These are phyloP conservation scores for Meiosimyza decipiens DNA, from an alignment of 2,888 invertebrate species.

Conservation along the genomic window DNA sequence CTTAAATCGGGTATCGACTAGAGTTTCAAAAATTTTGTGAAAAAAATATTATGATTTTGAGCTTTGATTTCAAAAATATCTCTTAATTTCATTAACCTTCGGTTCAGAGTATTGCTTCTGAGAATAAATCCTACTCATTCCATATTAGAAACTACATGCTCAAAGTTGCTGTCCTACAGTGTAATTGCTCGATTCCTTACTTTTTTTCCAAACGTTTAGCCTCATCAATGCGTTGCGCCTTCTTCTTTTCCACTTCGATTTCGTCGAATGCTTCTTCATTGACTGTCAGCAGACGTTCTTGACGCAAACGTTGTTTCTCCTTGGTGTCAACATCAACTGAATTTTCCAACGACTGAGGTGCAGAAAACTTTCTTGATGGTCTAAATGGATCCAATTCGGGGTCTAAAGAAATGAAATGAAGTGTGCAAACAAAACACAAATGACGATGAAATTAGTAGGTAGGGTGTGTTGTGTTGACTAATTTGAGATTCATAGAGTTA, in stretches of 20 bases:
- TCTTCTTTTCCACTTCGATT: constrained; percentile 68
- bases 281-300: constrained; percentile 71
- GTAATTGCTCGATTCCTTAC: constrained; percentile 47
- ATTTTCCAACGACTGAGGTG: constrained; percentile 71
- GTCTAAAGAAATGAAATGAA: constrained; percentile 56
- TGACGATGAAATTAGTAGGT: constrained; percentile 32
- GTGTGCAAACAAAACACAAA: constrained; percentile 19
- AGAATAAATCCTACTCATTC: no score
- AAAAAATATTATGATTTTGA: no score
- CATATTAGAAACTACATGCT: no score
- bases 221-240: constrained; percentile 69
- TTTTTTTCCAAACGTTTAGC: constrained; percentile 68
- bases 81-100: no score
- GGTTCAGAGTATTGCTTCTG: no score
- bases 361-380: constrained; percentile 77
- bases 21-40: no score
- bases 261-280: constrained; percentile 65
- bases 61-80: no score
- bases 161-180: no score
- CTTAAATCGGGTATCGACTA: no score
- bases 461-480: constrained; percentile 34
- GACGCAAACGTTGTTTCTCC: constrained; percentile 73
- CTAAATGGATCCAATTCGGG: constrained; percentile 76
- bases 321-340: constrained; percentile 70
- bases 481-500: constrained; percentile 30